A percentile compares a stretch with the other conserved stretches of the same genome.
These are phyloP conservation scores for Montifringilla adamsi DNA, from an alignment of 2,113 vertebrate genomes.

Conservation along the genomic window DNA sequence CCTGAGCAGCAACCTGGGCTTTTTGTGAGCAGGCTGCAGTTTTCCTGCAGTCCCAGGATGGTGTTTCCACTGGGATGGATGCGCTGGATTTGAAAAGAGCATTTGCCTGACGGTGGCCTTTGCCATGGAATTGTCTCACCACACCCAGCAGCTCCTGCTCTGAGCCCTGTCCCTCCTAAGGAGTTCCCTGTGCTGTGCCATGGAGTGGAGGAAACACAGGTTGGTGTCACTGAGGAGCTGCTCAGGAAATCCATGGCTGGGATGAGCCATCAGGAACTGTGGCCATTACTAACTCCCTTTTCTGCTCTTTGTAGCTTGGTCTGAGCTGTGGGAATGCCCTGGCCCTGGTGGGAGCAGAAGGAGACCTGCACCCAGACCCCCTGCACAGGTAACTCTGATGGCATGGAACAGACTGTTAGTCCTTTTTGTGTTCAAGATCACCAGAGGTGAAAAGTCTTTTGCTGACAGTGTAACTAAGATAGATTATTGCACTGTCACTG, in stretches of 20 bases:
- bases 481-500: neutral
- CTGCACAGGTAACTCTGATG: neutral
- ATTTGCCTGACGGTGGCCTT: neutral
- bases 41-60: neutral
- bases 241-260: neutral
- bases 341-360: neutral
- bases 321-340: accelerated
- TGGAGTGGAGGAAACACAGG: accelerated
- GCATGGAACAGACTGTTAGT: neutral
- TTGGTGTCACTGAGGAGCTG: neutral
- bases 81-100: neutral
- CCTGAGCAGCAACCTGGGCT: neutral
- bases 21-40: neutral
- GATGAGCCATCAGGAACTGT: accelerated
- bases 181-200: accelerated
- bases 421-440: neutral
- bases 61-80: neutral
- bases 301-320: neutral
- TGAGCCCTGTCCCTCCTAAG: neutral
- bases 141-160: accelerated
- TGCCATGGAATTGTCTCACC: too few species aligned
- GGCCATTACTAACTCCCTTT: accelerated
- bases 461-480: neutral
- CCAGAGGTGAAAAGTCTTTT: too few species aligned
- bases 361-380: neutral